phyloP scores from a whole-genome alignment of 2,113 vertebrate species.

The Drymodes brunneopygia region DNA sequence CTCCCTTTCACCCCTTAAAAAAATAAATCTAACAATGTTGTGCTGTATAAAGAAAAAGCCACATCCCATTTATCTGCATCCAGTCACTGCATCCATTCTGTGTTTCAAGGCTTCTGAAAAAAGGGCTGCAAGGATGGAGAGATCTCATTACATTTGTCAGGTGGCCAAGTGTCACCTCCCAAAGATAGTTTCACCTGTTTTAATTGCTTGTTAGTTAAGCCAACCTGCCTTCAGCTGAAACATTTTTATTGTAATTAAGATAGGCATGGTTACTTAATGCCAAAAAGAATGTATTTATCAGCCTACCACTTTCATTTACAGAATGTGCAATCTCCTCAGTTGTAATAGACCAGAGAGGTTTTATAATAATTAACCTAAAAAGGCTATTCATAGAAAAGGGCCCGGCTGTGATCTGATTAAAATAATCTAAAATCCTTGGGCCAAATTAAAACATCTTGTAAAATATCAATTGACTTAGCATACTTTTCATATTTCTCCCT shows the following conservation, averaged over 20 bases:
- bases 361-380: constrained; percentile 17
- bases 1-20: not conserved
- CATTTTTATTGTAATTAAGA: constrained; percentile 12
- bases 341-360: not conserved
- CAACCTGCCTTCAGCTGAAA: not conserved
- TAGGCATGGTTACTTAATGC: not conserved
- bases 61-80: not conserved
- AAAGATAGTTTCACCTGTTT: not conserved
- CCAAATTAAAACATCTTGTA: not conserved
- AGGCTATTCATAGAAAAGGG: not conserved
- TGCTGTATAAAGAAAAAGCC: not conserved
- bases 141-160: not conserved
- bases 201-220: constrained; percentile 36
- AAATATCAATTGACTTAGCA: not conserved
- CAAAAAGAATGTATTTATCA: not conserved
- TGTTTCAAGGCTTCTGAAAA: not conserved
- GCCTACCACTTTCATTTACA: not conserved
- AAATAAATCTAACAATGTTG: not conserved
- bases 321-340: not conserved
- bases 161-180: not conserved
- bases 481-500: not conserved
- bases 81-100: too few species aligned
- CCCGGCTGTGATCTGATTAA: not conserved
- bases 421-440: not conserved
- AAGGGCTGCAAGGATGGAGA: not conserved